Conservation (phyloP, 2,113 vertebrate species). For the Perccottus glenii region DNA sequence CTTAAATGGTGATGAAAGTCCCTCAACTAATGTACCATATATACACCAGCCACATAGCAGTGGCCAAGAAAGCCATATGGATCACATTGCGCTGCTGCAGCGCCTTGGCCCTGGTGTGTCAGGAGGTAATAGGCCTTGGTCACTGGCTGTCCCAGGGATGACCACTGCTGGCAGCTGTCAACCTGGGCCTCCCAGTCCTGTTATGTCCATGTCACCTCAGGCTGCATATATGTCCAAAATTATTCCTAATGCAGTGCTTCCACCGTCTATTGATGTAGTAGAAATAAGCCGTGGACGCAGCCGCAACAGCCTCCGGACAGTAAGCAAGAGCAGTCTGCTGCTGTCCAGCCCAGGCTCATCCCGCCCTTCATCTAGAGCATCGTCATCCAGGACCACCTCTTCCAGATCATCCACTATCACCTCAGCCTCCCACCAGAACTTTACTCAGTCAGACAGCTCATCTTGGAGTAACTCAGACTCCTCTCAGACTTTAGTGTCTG, state of each 20-base stretch:
- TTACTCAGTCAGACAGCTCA: slow-evolving; percentile 80
- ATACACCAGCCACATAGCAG: slow-evolving; percentile 60
- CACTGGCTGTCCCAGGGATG: slow-evolving; percentile 85
- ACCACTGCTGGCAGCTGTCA: slow-evolving; percentile 77
- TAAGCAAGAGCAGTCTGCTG: slow-evolving; percentile 92
- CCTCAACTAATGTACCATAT: slow-evolving; percentile 76
- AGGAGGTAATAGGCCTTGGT: slow-evolving; percentile 78
- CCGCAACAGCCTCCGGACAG: slow-evolving; percentile 86
- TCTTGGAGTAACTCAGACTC: slow-evolving; percentile 92
- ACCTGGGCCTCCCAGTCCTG: slow-evolving; percentile 79
- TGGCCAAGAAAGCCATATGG: slow-evolving; percentile 75
- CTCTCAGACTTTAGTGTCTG: slow-evolving; percentile 93
- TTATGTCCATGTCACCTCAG: slow-evolving; percentile 94
- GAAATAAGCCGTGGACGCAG: slow-evolving; percentile 82
- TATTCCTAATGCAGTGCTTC: slow-evolving; percentile 93
- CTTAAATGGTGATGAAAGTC: slow-evolving; percentile 77
- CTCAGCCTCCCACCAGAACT: slow-evolving; percentile 56
- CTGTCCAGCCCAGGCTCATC: slow-evolving; percentile 82
- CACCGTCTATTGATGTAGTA: slow-evolving; percentile 90
- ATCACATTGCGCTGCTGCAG: slow-evolving; percentile 82
- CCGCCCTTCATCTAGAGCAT: slow-evolving; percentile 80
- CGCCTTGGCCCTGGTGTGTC: slow-evolving; percentile 67
- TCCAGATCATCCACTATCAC: slow-evolving; percentile 79
- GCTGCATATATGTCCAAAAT: slow-evolving; percentile 96
- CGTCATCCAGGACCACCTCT: slow-evolving; percentile 72